Evolutionary conservation across 2,888 invertebrate genomes (phyloP), one percentile per base, ranked within the genome.

Genomic region (Xestobium rufovillosum): DNA sequence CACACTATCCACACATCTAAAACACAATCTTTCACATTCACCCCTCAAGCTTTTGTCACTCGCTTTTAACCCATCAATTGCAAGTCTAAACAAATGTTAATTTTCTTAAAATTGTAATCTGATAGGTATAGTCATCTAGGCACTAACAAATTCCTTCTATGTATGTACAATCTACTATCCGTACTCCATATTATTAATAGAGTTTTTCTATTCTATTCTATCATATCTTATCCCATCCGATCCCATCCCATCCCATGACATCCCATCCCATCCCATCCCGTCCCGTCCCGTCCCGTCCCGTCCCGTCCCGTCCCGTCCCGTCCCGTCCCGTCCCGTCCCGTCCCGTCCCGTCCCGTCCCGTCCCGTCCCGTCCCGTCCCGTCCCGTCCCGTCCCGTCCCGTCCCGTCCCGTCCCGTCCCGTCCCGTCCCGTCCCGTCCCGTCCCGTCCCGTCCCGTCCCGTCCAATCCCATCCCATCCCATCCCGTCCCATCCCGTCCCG

Each of bases 311-410:
- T 23, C 23, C 23, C 23, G n/a, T 23, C 23, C 23, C 23, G n/a
- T 23, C 23, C 23, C n/a, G 8, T 23, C n/a, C 23, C n/a, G 8
- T 23, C n/a, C 23, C n/a, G 8, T 23, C n/a, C 23, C n/a, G 8
- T 23, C n/a, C 23, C n/a, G 8, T 23, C 23, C n/a, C 23, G n/a
- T 23, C 23, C 23, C 23, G n/a, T 16, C 34, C 34, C 11, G 27
- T 16, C 34, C 34, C 11, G 19, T 16, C 34, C 34, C 11, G 27
- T 16, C 34, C 34, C 11, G 27, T 16, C 34, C 34, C 11, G 27
- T 16, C 34, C 26, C 11, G 27, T 16, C 34, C 34, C 34, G 12
- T 11, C 32, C 32, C 19, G 10, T 13, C 32, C 32, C 6, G 19
- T 16, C 34, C 34, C 11, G 27, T 16, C 34, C 34, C 11, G 27